Evolutionary conservation across 2,113 vertebrate species (phyloP), one percentile per base, ranked within the genome.

Genomic region (Pyxicephalus adspersus): DNA sequence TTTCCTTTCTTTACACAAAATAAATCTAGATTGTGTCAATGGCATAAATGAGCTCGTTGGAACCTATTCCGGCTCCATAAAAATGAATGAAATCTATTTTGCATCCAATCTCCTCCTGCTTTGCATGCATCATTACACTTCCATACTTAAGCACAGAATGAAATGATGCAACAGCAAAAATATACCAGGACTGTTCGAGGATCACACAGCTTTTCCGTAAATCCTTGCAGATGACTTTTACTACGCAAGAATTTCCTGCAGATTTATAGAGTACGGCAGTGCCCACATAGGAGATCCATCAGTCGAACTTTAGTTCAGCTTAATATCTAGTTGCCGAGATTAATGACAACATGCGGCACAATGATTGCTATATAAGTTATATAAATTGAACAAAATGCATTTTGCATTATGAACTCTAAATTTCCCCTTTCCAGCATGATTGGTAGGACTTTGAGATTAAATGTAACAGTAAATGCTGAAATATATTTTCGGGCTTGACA

Each of bases 351-450:
- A 50, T 20, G 63, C 52, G 71, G 54, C 29, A 57, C 67, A 29
- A 57, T 58, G 77, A 80, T 80, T 80, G 57, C 66, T 50, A 60
- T 80, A 80, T 63, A 72, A 80, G 66, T 63, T 80, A 38, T 71
- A 72, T 61, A 80, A 80, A 80, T 80, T 51, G 66, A 52, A 52
- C 23, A 61, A 71, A 80, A 80, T 64, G 67, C 66, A 23, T 80
- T 80, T 77, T 71, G 31, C 66, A 71, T 80, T 80, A 80, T 80
- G 67, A 64, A 71, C 64, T 77, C 76, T 34, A 68, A 66, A 79
- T 79, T 79, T 79, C 66, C 77, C 38, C 77, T 60, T 79, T 79
- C 64, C 68, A 45, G 50, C 51, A n/a, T 68, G 77, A 79, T 68
- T 60, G 54, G 64, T 50, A 60, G 77, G 77, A 66, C 20, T 57